A percentile compares a stretch with the other conserved stretches of the same genome.
phyloP scores from a whole-genome alignment of 2,888 invertebrate species.

The Dioctria linearis region DNA sequence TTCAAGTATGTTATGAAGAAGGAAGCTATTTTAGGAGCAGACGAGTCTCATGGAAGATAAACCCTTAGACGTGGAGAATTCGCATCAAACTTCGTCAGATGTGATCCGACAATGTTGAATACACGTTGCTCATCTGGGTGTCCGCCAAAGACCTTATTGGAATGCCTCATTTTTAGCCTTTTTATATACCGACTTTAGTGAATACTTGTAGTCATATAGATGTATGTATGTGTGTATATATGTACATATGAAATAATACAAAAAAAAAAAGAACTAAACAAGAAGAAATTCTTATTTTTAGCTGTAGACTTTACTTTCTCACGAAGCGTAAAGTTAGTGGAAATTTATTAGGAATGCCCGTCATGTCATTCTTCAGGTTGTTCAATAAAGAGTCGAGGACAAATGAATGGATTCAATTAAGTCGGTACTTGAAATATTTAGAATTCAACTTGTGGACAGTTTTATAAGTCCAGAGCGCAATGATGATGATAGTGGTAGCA shows the following conservation, averaged over 20 bases:
- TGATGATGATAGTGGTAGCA: too few relatives aligned
- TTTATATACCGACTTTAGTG: conserved; percentile 14
- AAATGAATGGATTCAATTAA: conserved; percentile 1
- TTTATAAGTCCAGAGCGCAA: conserved; percentile 1
- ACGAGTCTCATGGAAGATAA: conserved; percentile 31
- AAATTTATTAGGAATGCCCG: conserved; percentile 23
- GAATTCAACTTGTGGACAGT: conserved; percentile 12
- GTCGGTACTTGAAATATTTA: neutral
- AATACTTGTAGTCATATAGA: neutral
- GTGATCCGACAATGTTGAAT: conserved; percentile 43
- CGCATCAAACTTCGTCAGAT: conserved; percentile 12
- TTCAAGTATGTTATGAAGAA: neutral
- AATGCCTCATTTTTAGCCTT: conserved; percentile 19
- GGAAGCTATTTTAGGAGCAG: conserved; percentile 37
- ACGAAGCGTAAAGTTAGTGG: conserved; percentile 13
- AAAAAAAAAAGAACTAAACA: neutral
- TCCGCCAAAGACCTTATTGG: conserved; percentile 16
- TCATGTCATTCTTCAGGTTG: conserved; percentile 38
- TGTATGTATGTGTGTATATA: too few relatives aligned
- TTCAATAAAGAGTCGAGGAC: conserved; percentile 27
- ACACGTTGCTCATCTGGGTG: conserved; percentile 9
- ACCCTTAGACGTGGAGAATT: conserved; percentile 32
- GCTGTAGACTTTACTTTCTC: conserved; percentile 31
- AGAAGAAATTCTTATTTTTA: conserved; percentile 19
- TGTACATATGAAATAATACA: neutral